These are phyloP conservation scores for Sitobion miscanthi DNA, from an alignment of 1,140 invertebrate species.

Conservation along the genomic window DNA sequence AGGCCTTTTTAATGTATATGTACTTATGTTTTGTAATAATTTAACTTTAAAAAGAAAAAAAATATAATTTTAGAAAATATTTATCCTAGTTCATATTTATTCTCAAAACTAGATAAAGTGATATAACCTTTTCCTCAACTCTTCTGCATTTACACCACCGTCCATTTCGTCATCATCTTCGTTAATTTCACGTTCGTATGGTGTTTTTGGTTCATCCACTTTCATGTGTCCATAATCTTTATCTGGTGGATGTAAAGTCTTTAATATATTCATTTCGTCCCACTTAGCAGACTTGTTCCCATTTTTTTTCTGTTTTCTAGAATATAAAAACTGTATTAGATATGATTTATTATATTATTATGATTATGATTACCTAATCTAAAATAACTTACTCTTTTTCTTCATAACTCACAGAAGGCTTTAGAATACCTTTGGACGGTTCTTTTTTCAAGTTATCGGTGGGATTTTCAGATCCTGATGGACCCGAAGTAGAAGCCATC, in stretches of 20 bases:
- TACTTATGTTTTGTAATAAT: no score
- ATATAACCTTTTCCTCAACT: constrained; percentile 75
- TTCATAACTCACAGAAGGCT: constrained; percentile 88
- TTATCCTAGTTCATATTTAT: background rate
- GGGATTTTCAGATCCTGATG: constrained; percentile 56
- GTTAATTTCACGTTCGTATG: constrained; percentile 80
- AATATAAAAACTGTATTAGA: background rate
- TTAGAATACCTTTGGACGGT: constrained; percentile 90
- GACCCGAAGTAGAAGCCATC: constrained; percentile 47
- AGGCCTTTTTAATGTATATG: background rate
- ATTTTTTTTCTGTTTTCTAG: constrained; percentile 49
- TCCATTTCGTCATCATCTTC: constrained; percentile 74
- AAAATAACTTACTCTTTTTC: constrained; percentile 68
- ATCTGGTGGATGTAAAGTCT: constrained; percentile 95
- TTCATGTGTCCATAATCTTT: constrained; percentile 99
- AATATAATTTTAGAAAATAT: background rate
- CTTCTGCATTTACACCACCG: constrained; percentile 76
- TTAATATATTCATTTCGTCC: constrained; percentile 99
- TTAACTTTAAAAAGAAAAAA: background rate
- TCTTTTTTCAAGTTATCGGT: constrained; percentile 70
- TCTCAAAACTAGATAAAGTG: background rate
- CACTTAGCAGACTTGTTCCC: constrained; percentile 87
- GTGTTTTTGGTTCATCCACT: constrained; percentile 98
- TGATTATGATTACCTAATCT: background rate
- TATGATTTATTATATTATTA: background rate